Conservation (phyloP, 2,113 vertebrate species). For the Salvator merianae region DNA sequence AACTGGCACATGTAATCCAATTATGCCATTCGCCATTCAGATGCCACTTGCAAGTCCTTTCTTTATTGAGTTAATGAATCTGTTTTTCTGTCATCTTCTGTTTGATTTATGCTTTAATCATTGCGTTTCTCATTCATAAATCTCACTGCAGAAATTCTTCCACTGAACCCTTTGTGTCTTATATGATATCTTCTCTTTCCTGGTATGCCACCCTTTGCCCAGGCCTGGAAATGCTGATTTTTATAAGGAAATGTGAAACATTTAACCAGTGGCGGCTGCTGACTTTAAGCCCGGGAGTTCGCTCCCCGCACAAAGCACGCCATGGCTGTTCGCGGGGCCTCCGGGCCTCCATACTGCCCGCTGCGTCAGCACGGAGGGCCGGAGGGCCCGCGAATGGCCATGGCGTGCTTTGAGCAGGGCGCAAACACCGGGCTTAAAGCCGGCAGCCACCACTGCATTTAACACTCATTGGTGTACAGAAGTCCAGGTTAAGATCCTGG, state of each 20-base stretch:
- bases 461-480: not conserved
- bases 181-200: not conserved
- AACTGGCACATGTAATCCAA: not conserved
- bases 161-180: accelerated
- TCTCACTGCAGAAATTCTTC: not conserved
- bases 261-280: too few species aligned
- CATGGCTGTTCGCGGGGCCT: too few species aligned
- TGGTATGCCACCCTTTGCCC: not conserved
- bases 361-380: too few species aligned
- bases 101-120: not conserved
- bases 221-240: not conserved
- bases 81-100: not conserved
- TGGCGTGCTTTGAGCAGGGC: too few species aligned
- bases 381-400: too few species aligned
- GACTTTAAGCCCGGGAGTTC: too few species aligned
- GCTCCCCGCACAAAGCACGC: too few species aligned
- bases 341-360: too few species aligned
- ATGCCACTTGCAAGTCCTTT: not conserved
- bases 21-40: not conserved
- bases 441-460: too few species aligned
- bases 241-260: not conserved
- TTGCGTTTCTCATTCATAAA: not conserved
- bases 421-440: too few species aligned
- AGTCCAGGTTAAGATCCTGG: not conserved
- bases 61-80: not conserved